These are phyloP conservation scores for Rattus rattus DNA, from an alignment of 2,113 vertebrate genomes.

Conservation along the genomic window DNA sequence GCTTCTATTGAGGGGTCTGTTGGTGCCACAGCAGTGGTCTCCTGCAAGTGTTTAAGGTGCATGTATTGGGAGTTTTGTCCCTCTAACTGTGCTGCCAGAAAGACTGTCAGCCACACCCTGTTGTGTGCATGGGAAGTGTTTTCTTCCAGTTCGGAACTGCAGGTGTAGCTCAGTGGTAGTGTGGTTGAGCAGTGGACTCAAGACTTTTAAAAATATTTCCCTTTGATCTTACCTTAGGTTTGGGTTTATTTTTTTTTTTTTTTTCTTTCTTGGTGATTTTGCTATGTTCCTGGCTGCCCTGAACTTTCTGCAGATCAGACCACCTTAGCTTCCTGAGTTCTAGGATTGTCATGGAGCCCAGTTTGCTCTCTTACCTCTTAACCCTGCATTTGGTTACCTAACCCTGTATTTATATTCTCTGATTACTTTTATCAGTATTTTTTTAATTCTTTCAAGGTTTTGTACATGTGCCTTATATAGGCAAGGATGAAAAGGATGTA, in stretches of 20 bases:
- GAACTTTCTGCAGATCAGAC: not conserved
- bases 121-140: not conserved
- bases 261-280: not conserved
- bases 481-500: not conserved
- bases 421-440: not conserved
- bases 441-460: slow-evolving; percentile 15
- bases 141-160: not conserved
- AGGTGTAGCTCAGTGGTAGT: not conserved
- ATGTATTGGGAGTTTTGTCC: no score
- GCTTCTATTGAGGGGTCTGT: not conserved
- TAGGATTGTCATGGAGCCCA: not conserved
- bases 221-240: not conserved
- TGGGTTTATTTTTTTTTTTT: not conserved
- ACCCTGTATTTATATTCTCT: no score
- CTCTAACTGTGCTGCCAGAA: not conserved
- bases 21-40: rapidly evolving
- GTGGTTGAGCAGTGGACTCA: not conserved
- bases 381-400: not conserved
- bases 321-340: not conserved
- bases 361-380: slow-evolving; percentile 25
- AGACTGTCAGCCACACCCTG: not conserved
- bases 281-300: not conserved
- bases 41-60: rapidly evolving
- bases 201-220: not conserved
- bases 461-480: not conserved